A percentile compares a stretch with the other conserved stretches of the same genome.
Evolutionary conservation across 2,113 vertebrate genomes (phyloP).

Genomic region (Leiothrix lutea): DNA sequence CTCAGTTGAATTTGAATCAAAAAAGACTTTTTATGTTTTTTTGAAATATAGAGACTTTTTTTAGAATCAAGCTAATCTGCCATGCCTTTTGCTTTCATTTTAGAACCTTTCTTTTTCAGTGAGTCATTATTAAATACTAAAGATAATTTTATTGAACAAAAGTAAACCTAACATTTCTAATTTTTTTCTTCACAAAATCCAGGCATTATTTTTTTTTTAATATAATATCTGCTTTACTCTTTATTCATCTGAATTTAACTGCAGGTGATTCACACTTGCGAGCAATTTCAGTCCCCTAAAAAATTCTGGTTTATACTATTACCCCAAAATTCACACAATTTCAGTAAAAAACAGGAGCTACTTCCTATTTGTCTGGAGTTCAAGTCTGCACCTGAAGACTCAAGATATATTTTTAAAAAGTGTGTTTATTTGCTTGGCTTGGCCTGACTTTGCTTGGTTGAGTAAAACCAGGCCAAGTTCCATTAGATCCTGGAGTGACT

Average conservation of each 20-base stretch:
- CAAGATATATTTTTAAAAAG: background rate
- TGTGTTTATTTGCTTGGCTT: constrained; percentile 22
- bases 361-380: background rate
- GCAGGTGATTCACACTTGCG: fast-evolving
- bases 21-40: background rate
- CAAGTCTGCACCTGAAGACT: background rate
- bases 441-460: background rate
- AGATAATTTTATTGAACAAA: background rate
- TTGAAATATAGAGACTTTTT: background rate
- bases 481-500: background rate
- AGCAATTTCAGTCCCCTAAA: background rate
- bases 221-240: background rate
- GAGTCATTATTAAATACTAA: background rate
- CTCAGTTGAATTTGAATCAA: background rate
- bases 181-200: background rate
- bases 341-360: background rate
- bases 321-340: background rate
- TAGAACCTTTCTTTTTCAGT: background rate
- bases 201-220: background rate
- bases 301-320: background rate
- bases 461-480: background rate
- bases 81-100: background rate
- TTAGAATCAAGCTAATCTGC: background rate
- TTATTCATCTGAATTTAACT: background rate
- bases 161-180: background rate